A percentile compares a stretch with the other conserved stretches of the same genome.
Conservation (phyloP, 2,113 vertebrate genomes). For the Percina caprodes region DNA sequence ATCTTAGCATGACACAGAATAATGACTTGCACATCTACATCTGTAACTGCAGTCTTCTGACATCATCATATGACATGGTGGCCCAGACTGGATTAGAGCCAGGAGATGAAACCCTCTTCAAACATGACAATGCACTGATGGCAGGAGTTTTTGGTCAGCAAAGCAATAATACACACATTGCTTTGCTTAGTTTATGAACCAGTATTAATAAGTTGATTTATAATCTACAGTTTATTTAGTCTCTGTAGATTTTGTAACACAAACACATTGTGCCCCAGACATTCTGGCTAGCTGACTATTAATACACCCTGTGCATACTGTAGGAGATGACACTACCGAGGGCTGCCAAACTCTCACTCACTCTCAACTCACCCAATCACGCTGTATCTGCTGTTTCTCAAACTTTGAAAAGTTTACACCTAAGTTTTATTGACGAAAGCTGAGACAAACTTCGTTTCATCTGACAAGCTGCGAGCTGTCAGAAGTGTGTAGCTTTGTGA, state of each 20-base stretch:
- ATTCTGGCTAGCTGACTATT: conserved; percentile 39
- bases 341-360: conserved; percentile 19
- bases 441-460: background rate
- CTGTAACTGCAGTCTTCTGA: conserved; percentile 17
- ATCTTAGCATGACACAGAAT: background rate
- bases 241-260: background rate
- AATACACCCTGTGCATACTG: conserved; percentile 38
- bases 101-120: conserved; percentile 25
- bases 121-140: background rate
- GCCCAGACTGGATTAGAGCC: conserved; percentile 43
- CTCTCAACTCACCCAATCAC: conserved; percentile 11
- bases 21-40: conserved; percentile 28
- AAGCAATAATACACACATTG: background rate
- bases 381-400: conserved; percentile 31
- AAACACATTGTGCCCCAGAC: conserved; percentile 41
- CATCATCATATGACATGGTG: conserved; percentile 30
- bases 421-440: conserved; percentile 16
- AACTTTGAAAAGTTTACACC: conserved; percentile 26
- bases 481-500: conserved; percentile 15
- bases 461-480: conserved; percentile 37
- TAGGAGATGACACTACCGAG: conserved; percentile 1
- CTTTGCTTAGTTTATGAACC: background rate
- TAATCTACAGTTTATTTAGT: background rate
- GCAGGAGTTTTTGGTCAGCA: background rate
- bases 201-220: background rate